Base-by-base conservation (phyloP, 2,113 vertebrate genomes). In the Picathartes gymnocephalus region DNA sequence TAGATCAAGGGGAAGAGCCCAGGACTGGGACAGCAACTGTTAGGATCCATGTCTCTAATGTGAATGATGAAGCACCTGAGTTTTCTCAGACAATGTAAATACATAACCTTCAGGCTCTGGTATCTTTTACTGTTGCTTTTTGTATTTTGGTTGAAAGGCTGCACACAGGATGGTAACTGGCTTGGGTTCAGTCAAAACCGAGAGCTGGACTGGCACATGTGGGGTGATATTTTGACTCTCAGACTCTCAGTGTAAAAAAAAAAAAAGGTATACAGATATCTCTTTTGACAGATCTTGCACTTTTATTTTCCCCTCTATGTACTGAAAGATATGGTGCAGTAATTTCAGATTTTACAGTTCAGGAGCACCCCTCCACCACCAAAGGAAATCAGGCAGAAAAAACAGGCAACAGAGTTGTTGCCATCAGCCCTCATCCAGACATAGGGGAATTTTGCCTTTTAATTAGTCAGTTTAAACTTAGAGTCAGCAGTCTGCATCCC, bases 61-160 rank as follows among this genome's bases (percentile, higher is more conserved):
- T 99, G 95, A 99, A 99, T n/a, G 99, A 99, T 51, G 98, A 99
- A 93, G 96, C 98, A 10, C 99, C 99, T 1, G 97, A 98, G 76
- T 99, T 99, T 95, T 98, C 98, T 64, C 98, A 98, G 91, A 92
- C 96, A 27, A 88, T 98, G 98, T 99, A 95, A 98, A 97, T 98
- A 92, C 2, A 13, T 82, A 7, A 62, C 86, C 35, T 68, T 82
- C 47, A 89, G 64, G 39, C 11, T 78, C 28, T 80, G 6, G 51
- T 78, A 21, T 19, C 16, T 87, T 68, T 40, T 89, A 31, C 48
- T 91, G 45, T 37, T 81, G 35, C 4, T 25, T 61, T 91, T 68
- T 74, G 6, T 17, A 3, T 77, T 89, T 57, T 66, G 15, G 4
- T 73, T 6, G 2, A 33, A 69, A 70, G 28, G 31, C 44, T 68